These are phyloP conservation scores for Andrena dorsata DNA, from an alignment of 2,888 invertebrate species.

Conservation along the genomic window DNA sequence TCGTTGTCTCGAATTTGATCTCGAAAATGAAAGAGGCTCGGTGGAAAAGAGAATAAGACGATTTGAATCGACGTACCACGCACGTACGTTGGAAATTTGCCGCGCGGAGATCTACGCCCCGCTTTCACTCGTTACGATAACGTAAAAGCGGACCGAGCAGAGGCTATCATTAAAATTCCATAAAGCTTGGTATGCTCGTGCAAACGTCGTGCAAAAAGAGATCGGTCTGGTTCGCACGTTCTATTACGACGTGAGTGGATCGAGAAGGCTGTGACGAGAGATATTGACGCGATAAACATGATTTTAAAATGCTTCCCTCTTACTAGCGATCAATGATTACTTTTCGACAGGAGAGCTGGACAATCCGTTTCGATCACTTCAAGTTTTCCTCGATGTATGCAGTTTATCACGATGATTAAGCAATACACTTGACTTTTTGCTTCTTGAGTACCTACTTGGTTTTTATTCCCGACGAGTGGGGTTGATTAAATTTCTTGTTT, in stretches of 20 bases:
- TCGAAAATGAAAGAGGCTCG: background rate
- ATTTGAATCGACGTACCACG: slow-evolving; percentile 22
- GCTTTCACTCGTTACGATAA: slow-evolving; percentile 66
- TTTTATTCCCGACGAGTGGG: too few species aligned
- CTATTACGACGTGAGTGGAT: slow-evolving; percentile 43
- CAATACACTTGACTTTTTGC: too few species aligned
- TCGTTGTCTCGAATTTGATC: background rate
- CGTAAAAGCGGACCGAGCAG: slow-evolving; percentile 49
- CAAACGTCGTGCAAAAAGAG: slow-evolving; percentile 56
- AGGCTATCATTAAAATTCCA: slow-evolving; percentile 68
- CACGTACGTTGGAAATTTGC: slow-evolving; percentile 49
- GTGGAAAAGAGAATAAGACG: background rate
- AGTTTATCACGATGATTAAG: too few species aligned
- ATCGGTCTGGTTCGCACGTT: slow-evolving; percentile 56
- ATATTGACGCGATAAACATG: slow-evolving; percentile 39
- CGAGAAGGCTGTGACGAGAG: slow-evolving; percentile 26
- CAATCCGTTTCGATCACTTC: background rate
- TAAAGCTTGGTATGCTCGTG: slow-evolving; percentile 56
- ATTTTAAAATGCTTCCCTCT: slow-evolving; percentile 13
- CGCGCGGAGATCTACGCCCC: slow-evolving; percentile 19
- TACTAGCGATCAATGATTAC: slow-evolving; percentile 1
- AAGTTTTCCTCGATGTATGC: background rate
- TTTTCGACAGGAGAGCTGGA: background rate
- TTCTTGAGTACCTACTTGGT: too few species aligned
- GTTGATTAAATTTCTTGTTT: too few species aligned